Conservation (phyloP, 2,888 invertebrate species). For the Dilophus febrilis region DNA sequence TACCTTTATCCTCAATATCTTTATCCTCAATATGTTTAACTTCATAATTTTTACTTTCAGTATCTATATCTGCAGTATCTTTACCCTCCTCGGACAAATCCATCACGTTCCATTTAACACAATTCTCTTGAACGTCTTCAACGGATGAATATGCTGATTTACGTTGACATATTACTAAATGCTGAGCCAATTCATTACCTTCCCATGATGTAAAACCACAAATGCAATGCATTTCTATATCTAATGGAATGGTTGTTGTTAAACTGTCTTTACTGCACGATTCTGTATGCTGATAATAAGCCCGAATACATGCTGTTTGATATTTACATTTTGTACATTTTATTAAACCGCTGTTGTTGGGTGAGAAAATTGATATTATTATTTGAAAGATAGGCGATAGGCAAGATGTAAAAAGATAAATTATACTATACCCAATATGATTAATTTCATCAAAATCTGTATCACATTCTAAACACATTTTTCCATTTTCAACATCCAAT, state of each 20-base stretch:
- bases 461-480: constrained; percentile 61
- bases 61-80: no score
- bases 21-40: no score
- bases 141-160: constrained; percentile 52
- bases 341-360: constrained; percentile 52
- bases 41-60: no score
- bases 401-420: background rate
- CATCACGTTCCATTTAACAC: constrained; percentile 38
- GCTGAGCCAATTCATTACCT: constrained; percentile 46
- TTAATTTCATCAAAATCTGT: constrained; percentile 48
- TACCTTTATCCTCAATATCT: no score
- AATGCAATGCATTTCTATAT: constrained; percentile 53
- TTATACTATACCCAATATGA: constrained; percentile 69
- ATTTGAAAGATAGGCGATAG: no score
- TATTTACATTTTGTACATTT: constrained; percentile 68
- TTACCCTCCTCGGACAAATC: constrained; percentile 41
- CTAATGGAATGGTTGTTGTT: constrained; percentile 27
- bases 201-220: constrained; percentile 51
- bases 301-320: constrained; percentile 65
- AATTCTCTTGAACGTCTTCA: constrained; percentile 44
- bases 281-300: constrained; percentile 54
- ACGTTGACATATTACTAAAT: constrained; percentile 54
- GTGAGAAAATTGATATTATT: no score
- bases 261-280: constrained; percentile 29
- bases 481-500: constrained; percentile 18